A percentile compares a stretch with the other conserved stretches of the same genome.
Evolutionary conservation across 2,888 invertebrate species (phyloP).

Genomic region (Invenusta paracnida): DNA sequence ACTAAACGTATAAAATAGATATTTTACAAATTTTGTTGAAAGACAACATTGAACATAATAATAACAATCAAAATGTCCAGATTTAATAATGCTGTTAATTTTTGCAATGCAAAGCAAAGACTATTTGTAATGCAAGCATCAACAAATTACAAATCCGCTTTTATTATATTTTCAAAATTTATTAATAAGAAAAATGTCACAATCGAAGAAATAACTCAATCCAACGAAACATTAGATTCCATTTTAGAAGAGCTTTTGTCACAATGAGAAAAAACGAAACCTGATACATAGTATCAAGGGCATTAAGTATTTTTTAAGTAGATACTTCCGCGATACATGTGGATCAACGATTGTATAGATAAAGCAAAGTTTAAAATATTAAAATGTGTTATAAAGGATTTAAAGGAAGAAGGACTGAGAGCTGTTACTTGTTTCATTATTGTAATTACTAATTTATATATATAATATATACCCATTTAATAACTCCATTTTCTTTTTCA

Average conservation of each 20-base stretch:
- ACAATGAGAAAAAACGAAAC: background rate
- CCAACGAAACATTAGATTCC: background rate
- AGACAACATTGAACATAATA: no score
- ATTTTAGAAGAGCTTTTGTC: background rate
- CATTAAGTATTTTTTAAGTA: background rate
- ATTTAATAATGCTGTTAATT: no score
- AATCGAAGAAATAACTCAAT: background rate
- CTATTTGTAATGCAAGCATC: no score
- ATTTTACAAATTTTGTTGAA: no score
- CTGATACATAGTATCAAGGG: background rate
- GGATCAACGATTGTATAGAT: background rate
- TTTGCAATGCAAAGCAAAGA: no score
- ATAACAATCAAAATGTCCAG: no score
- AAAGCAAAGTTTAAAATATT: background rate
- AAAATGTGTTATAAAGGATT: no score
- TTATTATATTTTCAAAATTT: background rate
- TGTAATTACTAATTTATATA: background rate
- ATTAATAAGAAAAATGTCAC: background rate
- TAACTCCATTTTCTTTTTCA: slow-evolving; percentile 17
- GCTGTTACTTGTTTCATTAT: slow-evolving; percentile 22
- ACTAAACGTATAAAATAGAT: no score
- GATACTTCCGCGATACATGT: background rate
- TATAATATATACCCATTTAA: background rate
- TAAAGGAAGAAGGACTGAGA: no score
- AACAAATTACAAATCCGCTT: background rate